Percentiles rank a stretch among this genome's conserved stretches.
These are phyloP conservation scores for Phaetusa simplex DNA, from an alignment of 2,113 vertebrate genomes.

Conservation along the genomic window DNA sequence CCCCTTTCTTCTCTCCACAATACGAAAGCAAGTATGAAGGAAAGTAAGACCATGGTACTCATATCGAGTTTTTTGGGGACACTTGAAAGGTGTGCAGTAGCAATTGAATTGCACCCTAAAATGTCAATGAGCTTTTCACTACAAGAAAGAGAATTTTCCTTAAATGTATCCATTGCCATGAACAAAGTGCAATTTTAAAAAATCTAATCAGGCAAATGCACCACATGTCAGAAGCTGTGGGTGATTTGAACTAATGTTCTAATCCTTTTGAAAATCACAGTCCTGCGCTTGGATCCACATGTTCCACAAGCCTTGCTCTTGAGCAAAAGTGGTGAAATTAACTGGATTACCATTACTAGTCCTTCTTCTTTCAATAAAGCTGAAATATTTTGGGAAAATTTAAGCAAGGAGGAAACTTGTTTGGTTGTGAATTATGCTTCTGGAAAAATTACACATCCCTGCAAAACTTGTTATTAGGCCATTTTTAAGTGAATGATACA, in stretches of 20 bases:
- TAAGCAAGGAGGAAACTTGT: not conserved
- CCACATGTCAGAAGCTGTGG: not conserved
- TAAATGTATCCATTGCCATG: not conserved
- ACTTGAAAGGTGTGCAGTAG: not conserved
- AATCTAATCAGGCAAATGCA: not conserved
- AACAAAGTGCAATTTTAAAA: not conserved
- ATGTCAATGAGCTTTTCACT: rapidly evolving
- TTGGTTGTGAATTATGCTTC: not conserved
- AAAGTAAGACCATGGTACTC: not conserved
- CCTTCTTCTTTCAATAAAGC: not conserved
- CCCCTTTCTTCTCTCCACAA: not conserved
- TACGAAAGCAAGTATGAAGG: not conserved
- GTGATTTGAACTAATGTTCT: not conserved
- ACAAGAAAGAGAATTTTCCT: not conserved
- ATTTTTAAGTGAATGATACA: not conserved
- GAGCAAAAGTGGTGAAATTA: not conserved
- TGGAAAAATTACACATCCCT: not conserved
- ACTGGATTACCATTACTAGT: not conserved
- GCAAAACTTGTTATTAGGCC: not conserved
- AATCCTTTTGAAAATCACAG: not conserved
- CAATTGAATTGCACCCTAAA: not conserved
- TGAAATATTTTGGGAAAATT: not conserved
- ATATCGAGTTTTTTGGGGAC: not conserved
- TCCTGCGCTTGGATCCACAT: not conserved
- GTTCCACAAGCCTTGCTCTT: not conserved